Base-by-base conservation (phyloP, 2,888 invertebrate species). In the Gibbula magus region DNA sequence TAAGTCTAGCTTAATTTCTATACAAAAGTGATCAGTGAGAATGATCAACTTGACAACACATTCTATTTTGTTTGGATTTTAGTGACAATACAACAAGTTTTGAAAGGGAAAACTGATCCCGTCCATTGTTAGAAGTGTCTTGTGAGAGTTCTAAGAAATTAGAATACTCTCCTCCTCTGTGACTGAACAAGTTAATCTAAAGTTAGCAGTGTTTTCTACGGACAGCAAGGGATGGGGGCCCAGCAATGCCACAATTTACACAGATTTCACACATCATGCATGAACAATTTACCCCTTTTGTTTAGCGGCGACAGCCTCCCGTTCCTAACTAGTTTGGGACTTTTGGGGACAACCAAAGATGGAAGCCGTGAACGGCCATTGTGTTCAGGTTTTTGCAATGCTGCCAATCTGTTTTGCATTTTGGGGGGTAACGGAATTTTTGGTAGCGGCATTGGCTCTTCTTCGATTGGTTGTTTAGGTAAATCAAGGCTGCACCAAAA, bases 401-500 rank as follows among this genome's bases (percentile, higher is more conserved):
- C 18, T 29, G 75, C 45, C 25, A 77, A 54, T 22, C 54, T 54
- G 35, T 39, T 77, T 39, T 77, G 77, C 22, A 77, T 56, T 35
- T 53, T 66, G 5, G 29, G 45, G 51, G 78, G 53, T 22, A 78
- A 45, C 22, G 78, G 32, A 52, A 79, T 61, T 61, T 53, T 61
- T n/a, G 77, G 77, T 22, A 66, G 54, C 20, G 77, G 32, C 39
- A 77, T 56, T 13, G 45, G 56, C 79, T 84, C 87, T 80, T 88
- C 88, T 39, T 83, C 81, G 70, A 88, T 87, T 56, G 88, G 87
- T 67, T 82, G 84, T 81, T 87, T 87, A 32, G 86, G 85, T 61
- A 88, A 84, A 82, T 88, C 87, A 78, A 86, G 79, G 73, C 80
- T 86, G 32, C 87, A 88, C 88, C 88, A 88, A 83, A 86, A 82